Base-by-base conservation (phyloP, 2,797 vertebrate species). In the Tragopan temminckii region DNA sequence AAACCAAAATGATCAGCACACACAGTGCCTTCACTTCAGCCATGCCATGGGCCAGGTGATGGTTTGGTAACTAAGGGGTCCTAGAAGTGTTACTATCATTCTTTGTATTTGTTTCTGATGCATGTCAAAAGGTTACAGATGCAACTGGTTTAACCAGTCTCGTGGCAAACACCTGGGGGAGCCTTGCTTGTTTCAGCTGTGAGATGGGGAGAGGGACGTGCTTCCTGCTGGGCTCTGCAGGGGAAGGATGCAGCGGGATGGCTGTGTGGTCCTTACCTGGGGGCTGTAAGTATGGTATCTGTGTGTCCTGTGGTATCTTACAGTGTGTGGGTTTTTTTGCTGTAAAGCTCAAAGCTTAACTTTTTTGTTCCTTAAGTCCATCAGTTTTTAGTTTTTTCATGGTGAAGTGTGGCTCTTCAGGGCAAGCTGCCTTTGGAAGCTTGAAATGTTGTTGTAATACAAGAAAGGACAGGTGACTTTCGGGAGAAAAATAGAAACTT, bases 161-260 rank as follows among this genome's bases (percentile, higher is more conserved):
- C 6, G 2, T 13, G 58, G 42, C 9, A 71, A 68, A 46, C 81
- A 88, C 45, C 69, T 90, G 76, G 68, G 9, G 43, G 21, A 38
- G 8, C 17, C 79, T 13, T 55, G 33, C 27, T 40, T 38, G 7
- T 20, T n/a, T n/a, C 29, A 69, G 15, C 33, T 52, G 50, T 13
- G 45, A 46, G 9, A 19, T 1, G 15, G 25, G n/a, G 18, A 79
- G 20, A 24, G 12, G 52, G 25, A 2, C 9, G 19, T 1, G 2
- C 1, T 12, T 46, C n/a, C 8, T 72, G 38, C 13, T 29, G 63
- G 52, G 53, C 61, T 33, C 3, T 6, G 27, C 33, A 43, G 42
- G 35, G 76, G 7, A 45, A 5, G 36, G 25, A 5, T 23, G 15
- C 0, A 1, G 8, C 24, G 23, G 25, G 15, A 4, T 16, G 1